A percentile compares a stretch with the other conserved stretches of the same genome.
phyloP scores from a whole-genome alignment of 2,888 invertebrate species.

The Monoplex corrugatus region DNA sequence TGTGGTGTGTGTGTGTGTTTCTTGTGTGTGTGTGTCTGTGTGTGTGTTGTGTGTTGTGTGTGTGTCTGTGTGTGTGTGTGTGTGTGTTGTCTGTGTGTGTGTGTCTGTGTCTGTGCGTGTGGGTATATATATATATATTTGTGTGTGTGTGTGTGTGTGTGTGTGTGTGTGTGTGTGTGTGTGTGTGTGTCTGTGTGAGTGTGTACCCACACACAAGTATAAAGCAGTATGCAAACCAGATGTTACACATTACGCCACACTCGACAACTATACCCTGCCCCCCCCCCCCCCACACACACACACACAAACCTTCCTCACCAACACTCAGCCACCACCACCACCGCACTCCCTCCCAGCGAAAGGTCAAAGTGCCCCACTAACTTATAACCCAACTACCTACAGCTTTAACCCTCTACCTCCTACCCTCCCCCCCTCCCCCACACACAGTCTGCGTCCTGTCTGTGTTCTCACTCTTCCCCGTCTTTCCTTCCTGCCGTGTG shows the following conservation, averaged over 20 bases:
- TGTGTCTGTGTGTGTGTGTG: not conserved
- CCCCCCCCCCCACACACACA: too few species aligned
- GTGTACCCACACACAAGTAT: too few species aligned
- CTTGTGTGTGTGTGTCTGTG: too few species aligned
- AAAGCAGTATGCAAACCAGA: slow-evolving; percentile 34
- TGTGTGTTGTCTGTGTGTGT: not conserved
- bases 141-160: too few species aligned
- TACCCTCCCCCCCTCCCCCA: not conserved
- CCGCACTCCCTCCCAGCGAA: too few species aligned
- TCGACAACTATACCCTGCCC: too few species aligned
- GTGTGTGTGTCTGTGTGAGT: too few species aligned
- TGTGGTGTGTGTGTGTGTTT: not conserved
- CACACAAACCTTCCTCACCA: too few species aligned
- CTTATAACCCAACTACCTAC: slow-evolving; percentile 6
- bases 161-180: too few species aligned
- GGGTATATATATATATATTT: too few species aligned
- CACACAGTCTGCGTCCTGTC: not conserved
- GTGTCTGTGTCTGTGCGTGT: too few species aligned
- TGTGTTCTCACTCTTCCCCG: not conserved
- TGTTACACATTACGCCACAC: not conserved
- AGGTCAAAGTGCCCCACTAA: slow-evolving; percentile 16
- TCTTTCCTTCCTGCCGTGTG: not conserved
- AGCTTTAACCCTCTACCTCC: not conserved
- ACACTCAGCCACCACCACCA: not conserved
- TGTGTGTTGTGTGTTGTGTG: not conserved